phyloP scores from a whole-genome alignment of 2,113 vertebrate genomes.

The Candoia aspera region DNA sequence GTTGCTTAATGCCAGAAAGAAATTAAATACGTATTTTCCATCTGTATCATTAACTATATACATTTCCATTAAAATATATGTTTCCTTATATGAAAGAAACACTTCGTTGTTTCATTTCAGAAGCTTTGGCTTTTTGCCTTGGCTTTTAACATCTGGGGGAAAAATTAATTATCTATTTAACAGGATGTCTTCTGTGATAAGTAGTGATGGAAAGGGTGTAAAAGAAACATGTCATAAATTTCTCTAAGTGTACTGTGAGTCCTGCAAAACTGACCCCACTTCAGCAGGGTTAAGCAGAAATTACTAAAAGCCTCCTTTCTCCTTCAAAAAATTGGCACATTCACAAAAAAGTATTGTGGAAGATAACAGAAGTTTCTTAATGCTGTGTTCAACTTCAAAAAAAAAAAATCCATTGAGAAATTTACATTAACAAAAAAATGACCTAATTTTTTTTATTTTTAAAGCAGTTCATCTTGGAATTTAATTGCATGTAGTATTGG shows the following conservation, averaged over 20 bases:
- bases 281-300: not conserved
- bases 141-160: not conserved
- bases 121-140: not conserved
- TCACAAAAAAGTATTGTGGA: not conserved
- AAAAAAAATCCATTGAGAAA: not conserved
- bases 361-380: not conserved
- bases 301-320: not conserved
- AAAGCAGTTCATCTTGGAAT: not conserved
- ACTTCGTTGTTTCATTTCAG: not conserved
- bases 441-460: not conserved
- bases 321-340: not conserved
- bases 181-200: not conserved
- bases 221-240: not conserved
- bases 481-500: not conserved
- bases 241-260: not conserved
- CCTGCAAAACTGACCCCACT: not conserved
- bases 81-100: not conserved
- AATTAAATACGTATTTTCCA: not conserved
- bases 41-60: not conserved
- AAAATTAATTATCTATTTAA: not conserved
- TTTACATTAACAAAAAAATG: not conserved
- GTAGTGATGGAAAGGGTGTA: not conserved
- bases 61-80: not conserved
- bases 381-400: not conserved
- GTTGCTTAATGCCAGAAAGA: not conserved